These are phyloP conservation scores for Ochropleura plecta DNA, from an alignment of 2,888 invertebrate species.

Conservation along the genomic window DNA sequence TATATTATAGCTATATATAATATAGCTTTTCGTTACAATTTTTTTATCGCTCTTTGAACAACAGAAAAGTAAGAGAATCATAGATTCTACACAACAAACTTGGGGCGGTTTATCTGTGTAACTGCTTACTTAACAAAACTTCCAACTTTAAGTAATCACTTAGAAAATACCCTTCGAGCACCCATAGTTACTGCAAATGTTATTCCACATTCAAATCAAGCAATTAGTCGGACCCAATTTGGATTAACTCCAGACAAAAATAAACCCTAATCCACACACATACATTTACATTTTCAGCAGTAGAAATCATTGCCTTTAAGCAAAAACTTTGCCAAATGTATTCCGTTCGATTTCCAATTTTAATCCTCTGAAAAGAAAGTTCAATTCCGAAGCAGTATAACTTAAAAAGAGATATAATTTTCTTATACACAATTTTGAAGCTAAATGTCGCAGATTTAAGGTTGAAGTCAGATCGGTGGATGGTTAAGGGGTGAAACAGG, in stretches of 20 bases:
- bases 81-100: background rate
- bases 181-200: constrained; percentile 48
- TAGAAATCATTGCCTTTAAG: constrained; percentile 24
- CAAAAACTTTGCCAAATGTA: constrained; percentile 24
- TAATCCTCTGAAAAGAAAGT: constrained; percentile 29
- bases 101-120: constrained; percentile 8
- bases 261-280: constrained; percentile 49
- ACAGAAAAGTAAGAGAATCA: background rate
- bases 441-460: background rate
- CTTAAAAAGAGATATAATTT: background rate
- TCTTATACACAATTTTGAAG: background rate
- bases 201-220: constrained; percentile 77
- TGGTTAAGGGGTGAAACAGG: constrained; percentile 63
- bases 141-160: constrained; percentile 35
- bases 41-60: background rate
- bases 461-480: constrained; percentile 58
- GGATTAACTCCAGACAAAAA: constrained; percentile 50
- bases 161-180: constrained; percentile 40
- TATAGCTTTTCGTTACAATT: too few relatives aligned
- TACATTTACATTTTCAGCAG: constrained; percentile 35
- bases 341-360: constrained; percentile 46
- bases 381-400: constrained; percentile 21
- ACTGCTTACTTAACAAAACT: constrained; percentile 29
- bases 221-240: constrained; percentile 73
- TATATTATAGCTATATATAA: too few relatives aligned